Conservation (phyloP, 1,140 invertebrate genomes). For the Cydia strobilella region DNA sequence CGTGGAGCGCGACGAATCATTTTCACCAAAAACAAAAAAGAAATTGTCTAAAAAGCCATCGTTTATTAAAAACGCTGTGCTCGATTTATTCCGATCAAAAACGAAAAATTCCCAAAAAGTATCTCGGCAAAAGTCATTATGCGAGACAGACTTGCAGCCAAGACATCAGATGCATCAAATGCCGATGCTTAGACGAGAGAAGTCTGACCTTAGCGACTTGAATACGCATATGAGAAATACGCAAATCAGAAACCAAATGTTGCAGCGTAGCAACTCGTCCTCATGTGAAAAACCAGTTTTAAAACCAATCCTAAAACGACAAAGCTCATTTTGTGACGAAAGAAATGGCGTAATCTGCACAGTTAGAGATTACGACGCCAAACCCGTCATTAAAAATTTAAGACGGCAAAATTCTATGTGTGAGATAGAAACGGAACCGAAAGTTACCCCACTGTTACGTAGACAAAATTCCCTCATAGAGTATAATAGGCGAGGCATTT, state of each 20-base stretch:
- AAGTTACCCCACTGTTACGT: constrained; percentile 77
- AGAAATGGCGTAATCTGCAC: constrained; percentile 70
- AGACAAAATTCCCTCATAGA: constrained; percentile 80
- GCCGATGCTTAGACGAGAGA: constrained; percentile 72
- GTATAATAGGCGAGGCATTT: constrained; percentile 74
- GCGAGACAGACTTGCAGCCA: constrained; percentile 74
- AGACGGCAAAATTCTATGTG: constrained; percentile 77
- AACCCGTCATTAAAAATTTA: constrained; percentile 62
- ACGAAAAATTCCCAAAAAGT: constrained; percentile 77
- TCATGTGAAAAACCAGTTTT: constrained; percentile 74
- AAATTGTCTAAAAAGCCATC: constrained; percentile 80
- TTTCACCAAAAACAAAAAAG: constrained; percentile 80
- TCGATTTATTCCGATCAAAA: constrained; percentile 79
- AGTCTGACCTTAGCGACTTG: constrained; percentile 70
- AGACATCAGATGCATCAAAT: constrained; percentile 58
- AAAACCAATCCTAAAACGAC: constrained; percentile 77
- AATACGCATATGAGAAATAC: constrained; percentile 67
- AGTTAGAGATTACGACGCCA: constrained; percentile 71
- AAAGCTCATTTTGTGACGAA: constrained; percentile 77
- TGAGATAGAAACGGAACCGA: constrained; percentile 79
- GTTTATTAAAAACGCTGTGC: constrained; percentile 79
- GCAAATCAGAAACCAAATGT: constrained; percentile 73
- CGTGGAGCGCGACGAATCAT: constrained; percentile 73
- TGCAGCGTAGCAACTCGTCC: constrained; percentile 78
- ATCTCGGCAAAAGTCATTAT: constrained; percentile 76